Evolutionary conservation across 1,140 invertebrate genomes (phyloP).

Genomic region (Diorhabda elongata): DNA sequence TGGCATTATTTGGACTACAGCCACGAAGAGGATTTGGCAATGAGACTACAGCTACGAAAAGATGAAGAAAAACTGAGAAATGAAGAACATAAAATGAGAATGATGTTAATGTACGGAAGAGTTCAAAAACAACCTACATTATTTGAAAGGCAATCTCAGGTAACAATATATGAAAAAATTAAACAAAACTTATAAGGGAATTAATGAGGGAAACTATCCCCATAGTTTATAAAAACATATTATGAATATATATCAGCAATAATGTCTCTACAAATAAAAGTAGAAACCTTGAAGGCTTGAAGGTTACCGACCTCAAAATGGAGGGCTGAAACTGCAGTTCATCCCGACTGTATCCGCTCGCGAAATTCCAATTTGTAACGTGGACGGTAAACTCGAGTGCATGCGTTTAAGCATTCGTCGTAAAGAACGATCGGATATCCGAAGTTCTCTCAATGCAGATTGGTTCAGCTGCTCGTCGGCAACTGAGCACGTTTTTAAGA

Average conservation of each 20-base stretch:
- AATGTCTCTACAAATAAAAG: neutral
- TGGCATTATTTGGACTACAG: conserved; percentile 66
- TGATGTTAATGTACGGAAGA: conserved; percentile 67
- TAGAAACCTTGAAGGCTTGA: neutral
- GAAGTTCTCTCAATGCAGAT: neutral
- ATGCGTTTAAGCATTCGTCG: too few species aligned
- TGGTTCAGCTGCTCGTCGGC: neutral
- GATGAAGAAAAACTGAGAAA: conserved; percentile 62
- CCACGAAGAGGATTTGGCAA: conserved; percentile 63
- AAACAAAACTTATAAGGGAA: neutral
- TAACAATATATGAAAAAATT: conserved; percentile 31
- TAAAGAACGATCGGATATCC: too few species aligned
- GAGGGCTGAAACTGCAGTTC: neutral
- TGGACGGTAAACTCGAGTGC: neutral
- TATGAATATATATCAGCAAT: neutral
- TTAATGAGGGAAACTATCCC: too few species aligned
- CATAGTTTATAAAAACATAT: neutral
- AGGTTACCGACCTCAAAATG: neutral
- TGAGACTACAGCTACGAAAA: conserved; percentile 58
- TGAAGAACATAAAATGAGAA: conserved; percentile 62
- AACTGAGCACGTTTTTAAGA: neutral
- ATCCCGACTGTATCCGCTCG: neutral
- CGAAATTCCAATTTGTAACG: neutral
- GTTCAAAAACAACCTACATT: conserved; percentile 65
- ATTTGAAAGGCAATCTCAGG: conserved; percentile 67